Evolutionary conservation across 2,797 vertebrate species (phyloP).

Genomic region (Cebuella pygmaea): DNA sequence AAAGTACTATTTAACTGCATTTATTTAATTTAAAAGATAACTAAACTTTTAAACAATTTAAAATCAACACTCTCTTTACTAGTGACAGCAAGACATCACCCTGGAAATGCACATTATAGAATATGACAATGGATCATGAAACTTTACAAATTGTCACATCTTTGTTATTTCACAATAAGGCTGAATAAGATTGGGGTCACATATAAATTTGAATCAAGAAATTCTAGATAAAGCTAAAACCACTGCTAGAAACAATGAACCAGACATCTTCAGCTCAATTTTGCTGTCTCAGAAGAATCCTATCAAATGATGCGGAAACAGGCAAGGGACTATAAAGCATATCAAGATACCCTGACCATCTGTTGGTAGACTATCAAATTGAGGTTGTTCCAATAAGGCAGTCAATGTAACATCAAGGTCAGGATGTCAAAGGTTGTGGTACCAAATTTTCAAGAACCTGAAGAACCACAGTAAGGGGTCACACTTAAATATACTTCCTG

Average conservation of each 20-base stretch:
- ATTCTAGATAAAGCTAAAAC: slow-evolving; percentile 44
- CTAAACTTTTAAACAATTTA: slow-evolving; percentile 9
- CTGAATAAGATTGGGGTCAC: slow-evolving; percentile 19
- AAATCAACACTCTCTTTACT: background rate
- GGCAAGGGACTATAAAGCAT: slow-evolving; percentile 25
- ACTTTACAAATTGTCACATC: background rate
- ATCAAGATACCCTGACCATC: slow-evolving; percentile 46
- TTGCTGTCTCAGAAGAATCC: slow-evolving; percentile 57
- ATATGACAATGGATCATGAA: background rate
- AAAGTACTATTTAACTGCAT: background rate
- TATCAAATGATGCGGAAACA: slow-evolving; percentile 59
- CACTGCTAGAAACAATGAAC: slow-evolving; percentile 57
- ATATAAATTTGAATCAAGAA: slow-evolving; percentile 50
- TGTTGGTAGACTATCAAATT: slow-evolving; percentile 44
- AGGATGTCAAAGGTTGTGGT: background rate
- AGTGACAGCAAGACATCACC: background rate
- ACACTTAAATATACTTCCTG: background rate
- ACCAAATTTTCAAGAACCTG: slow-evolving; percentile 1
- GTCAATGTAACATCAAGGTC: slow-evolving; percentile 40
- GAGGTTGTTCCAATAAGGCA: slow-evolving; percentile 28
- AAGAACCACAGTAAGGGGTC: background rate
- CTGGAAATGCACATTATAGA: background rate
- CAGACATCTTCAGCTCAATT: slow-evolving; percentile 55
- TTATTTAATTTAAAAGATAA: background rate
- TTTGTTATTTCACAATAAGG: slow-evolving; percentile 20